Conservation (phyloP, 2,113 vertebrate species). For the Coregonus clupeaformis region DNA sequence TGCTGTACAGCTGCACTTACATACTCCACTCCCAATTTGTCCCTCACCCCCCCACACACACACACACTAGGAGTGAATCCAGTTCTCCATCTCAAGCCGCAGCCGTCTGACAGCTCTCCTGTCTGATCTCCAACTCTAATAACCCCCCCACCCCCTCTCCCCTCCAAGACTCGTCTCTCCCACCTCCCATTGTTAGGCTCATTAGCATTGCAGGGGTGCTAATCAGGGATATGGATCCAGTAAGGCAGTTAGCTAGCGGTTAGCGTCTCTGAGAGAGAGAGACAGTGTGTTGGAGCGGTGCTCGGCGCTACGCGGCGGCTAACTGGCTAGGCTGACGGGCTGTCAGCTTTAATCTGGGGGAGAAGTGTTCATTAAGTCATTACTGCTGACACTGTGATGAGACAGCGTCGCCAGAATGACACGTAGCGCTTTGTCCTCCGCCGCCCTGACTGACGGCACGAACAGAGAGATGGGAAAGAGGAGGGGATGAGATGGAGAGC, state of each 20-base stretch:
- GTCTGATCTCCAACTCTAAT: background rate
- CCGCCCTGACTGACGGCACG: constrained; percentile 17
- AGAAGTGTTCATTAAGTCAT: constrained; percentile 85
- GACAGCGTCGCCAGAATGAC: constrained; percentile 65
- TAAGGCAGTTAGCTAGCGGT: constrained; percentile 42
- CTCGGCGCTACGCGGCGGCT: constrained; percentile 39
- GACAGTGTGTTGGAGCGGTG: constrained; percentile 33
- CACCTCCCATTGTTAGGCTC: constrained; percentile 59
- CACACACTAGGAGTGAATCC: background rate
- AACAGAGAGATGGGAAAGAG: constrained; percentile 10
- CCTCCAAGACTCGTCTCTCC: constrained; percentile 40
- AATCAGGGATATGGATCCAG: constrained; percentile 58
- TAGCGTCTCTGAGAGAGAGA: constrained; percentile 54
- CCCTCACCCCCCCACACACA: background rate
- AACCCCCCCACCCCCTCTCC: constrained; percentile 29
- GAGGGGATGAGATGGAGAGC: constrained; percentile 22
- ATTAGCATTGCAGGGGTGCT: constrained; percentile 61
- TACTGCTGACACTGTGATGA: constrained; percentile 75
- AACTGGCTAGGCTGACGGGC: constrained; percentile 70
- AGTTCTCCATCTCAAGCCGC: constrained; percentile 10
- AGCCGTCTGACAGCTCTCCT: constrained; percentile 23
- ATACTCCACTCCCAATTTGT: background rate
- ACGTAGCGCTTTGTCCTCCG: constrained; percentile 68
- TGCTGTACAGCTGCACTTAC: background rate
- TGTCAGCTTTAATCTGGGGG: constrained; percentile 78